Base-by-base conservation (phyloP, 1,140 invertebrate genomes). In the Drosophila kikkawai region DNA sequence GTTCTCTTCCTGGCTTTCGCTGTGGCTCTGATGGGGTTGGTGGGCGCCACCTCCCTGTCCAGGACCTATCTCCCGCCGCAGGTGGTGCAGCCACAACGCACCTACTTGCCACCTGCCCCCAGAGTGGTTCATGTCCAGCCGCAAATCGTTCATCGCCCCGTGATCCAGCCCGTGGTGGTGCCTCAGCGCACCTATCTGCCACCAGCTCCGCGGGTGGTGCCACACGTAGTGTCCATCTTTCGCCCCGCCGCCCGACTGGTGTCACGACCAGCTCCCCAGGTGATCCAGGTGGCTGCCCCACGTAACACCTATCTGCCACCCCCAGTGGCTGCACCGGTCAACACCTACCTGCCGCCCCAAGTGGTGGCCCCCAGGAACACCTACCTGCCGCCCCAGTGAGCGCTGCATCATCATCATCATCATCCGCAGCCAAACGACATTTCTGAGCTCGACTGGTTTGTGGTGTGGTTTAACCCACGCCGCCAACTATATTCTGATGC, bases 401-500 rank as follows among this genome's bases (percentile, higher is more conserved):
- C 42, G 39, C 50, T 51, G 50, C 29, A 34, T 51, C 48, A 51
- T 48, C 47, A 12, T 48, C 47, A 12, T 53, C 53, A 48, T 59
- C 66, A 44, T 42, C 63, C 39, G 22, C 13, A 37, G 15, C 15
- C 13, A 51, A 44, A 36, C 68, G 19, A 74, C 55, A 68, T 41
- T 45, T 67, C 34, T 13, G 17, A 32, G 36, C 59, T 36, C 22
- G 79, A 80, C 77, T 56, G 69, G 84, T 80, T 86, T 79, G n/a
- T 29, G 75, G 63, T 79, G n/a, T 44, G 79, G 69, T 58, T 82
- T 78, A 75, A 75, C 69, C 82, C 82, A 67, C 63, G 47, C 32
- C 51, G 22, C 76, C 45, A 79, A 77, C 76, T 77, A 77, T 71
- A 88, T 88, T 87, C 73, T 68, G 68, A 88, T 87, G 84, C 80